A percentile compares a stretch with the other conserved stretches of the same genome.
phyloP scores from a whole-genome alignment of 2,797 vertebrate species.

The Galagoides demidoff region DNA sequence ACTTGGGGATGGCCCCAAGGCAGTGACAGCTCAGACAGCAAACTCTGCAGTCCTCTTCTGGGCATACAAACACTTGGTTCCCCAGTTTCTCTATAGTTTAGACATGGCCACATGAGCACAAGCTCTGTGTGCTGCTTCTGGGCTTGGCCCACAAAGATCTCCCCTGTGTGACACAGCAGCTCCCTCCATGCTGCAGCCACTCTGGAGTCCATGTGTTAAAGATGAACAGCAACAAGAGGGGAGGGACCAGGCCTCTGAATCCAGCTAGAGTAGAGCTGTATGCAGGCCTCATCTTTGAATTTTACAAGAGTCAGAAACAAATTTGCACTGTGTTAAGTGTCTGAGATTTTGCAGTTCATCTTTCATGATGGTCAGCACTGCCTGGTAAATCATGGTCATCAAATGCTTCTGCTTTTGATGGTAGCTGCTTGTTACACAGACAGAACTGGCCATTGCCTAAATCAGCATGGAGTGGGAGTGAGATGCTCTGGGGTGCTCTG shows the following conservation, averaged over 20 bases:
- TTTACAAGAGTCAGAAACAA: neutral
- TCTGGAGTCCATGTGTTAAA: neutral
- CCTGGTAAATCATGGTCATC: neutral
- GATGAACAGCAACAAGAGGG: neutral
- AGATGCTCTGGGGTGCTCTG: neutral
- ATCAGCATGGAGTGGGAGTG: neutral
- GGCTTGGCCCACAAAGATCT: neutral
- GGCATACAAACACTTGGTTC: neutral
- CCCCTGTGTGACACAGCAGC: neutral
- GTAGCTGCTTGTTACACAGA: neutral
- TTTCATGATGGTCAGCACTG: neutral
- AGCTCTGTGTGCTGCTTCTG: neutral
- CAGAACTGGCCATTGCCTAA: neutral
- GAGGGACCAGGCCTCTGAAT: neutral
- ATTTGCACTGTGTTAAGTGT: neutral
- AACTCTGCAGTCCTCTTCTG: neutral
- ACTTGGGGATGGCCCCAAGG: no score
- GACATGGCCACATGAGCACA: neutral
- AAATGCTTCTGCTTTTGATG: neutral
- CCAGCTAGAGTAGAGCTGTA: neutral
- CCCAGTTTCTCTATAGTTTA: no score
- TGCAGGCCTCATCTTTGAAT: neutral
- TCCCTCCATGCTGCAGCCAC: neutral
- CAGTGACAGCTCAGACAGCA: rapidly evolving
- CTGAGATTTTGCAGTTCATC: neutral